Base-by-base conservation (phyloP, 1,140 invertebrate species). In the Hormaphis cornu region DNA sequence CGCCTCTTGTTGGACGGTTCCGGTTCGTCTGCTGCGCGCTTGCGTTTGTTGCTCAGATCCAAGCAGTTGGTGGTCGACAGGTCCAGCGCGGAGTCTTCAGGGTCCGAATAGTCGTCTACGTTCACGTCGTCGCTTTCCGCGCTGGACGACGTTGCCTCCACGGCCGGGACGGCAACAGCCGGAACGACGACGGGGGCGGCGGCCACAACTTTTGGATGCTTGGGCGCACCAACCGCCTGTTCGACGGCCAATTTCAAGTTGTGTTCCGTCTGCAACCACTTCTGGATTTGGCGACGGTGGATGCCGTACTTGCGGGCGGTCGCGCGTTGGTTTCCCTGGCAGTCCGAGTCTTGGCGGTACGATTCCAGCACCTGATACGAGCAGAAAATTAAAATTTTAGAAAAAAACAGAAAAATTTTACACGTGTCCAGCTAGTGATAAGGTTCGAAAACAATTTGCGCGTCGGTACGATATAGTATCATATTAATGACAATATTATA, bases 301-400 rank as follows among this genome's bases (percentile, higher is more conserved):
- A 92, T 91, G 18, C 88, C 87, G 76, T 91, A 92, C 77, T 93
- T 92, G 70, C 89, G 83, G 6, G 90, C 90, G 1, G 90, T 91
- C 0, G 90, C 88, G 16, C 89, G 80, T 75, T 91, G 89, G 77
- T 92, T 92, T 10, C 89, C 89, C 73, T 88, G 85, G 77, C 89
- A 92, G 76, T 91, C 89, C 30, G 85, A 83, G 76, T 93, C 89
- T 71, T 85, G 83, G 53, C 89, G 81, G 76, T 91, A 93, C 22
- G 89, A 90, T 75, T 91, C 88, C 69, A 93, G 81, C 71, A 93
- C 90, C 81, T 63, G n/a, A 30, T 33, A n/a, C 30, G 9, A 28
- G 26, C 9, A 16, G 16, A 16, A 44, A 44, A 88, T 87, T 54
- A 91, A 81, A 63, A 73, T 92, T 77, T 91, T 91, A 74, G 88